These are phyloP conservation scores for Myotis daubentonii DNA, from an alignment of 2,797 vertebrate species.

Conservation along the genomic window DNA sequence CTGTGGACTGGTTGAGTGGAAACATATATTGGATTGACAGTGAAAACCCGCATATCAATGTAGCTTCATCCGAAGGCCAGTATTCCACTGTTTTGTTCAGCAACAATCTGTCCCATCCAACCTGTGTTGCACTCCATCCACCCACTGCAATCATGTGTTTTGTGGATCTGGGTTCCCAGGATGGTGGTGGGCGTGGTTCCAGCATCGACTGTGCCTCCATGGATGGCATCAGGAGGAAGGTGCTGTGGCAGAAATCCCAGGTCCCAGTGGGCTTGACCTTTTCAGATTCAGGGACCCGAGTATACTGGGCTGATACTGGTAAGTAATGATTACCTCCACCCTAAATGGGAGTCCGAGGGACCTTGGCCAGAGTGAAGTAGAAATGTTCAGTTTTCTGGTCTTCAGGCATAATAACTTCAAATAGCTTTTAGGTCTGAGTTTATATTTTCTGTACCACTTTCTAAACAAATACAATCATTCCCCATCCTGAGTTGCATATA, in stretches of 20 bases:
- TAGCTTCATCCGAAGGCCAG: conserved; percentile 84
- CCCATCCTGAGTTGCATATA: background rate
- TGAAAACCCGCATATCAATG: conserved; percentile 83
- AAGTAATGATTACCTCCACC: conserved; percentile 53
- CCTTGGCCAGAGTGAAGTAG: background rate
- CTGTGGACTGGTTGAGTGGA: conserved; percentile 93
- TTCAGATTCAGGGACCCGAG: conserved; percentile 82
- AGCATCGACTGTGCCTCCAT: conserved; percentile 90
- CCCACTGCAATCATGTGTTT: conserved; percentile 89
- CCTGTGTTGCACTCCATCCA: conserved; percentile 89
- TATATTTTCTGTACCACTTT: background rate
- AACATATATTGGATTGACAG: conserved; percentile 94
- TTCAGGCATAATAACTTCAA: background rate
- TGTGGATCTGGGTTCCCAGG: conserved; percentile 73
- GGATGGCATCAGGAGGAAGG: conserved; percentile 88
- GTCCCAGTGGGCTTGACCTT: conserved; percentile 89
- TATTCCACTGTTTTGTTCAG: conserved; percentile 85
- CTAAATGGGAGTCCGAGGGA: background rate
- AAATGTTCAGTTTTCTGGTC: background rate
- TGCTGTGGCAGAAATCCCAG: conserved; percentile 87
- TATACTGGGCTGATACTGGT: conserved; percentile 95
- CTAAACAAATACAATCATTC: background rate
- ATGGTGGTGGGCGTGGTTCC: rapidly evolving
- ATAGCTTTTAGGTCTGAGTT: background rate
- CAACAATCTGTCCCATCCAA: conserved; percentile 80